Percentiles rank a stretch among this genome's conserved stretches.
phyloP scores from a whole-genome alignment of 1,140 invertebrate species.

The Nebria ingens region DNA sequence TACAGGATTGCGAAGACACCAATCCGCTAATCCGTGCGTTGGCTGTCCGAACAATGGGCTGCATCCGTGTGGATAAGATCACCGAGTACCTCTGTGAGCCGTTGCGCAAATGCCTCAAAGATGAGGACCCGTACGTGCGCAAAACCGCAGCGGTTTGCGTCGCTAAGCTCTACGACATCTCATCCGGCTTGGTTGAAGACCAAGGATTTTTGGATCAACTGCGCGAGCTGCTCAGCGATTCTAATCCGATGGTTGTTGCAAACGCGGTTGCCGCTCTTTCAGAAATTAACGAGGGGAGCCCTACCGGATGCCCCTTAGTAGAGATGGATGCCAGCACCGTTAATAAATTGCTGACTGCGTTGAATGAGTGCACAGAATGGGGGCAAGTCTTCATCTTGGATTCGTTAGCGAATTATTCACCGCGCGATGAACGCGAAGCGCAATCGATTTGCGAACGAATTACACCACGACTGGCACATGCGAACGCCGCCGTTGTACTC shows the following conservation, averaged over 20 bases:
- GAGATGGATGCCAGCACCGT: slow-evolving; percentile 97
- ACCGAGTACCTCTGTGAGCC: slow-evolving; percentile 99
- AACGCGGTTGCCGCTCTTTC: slow-evolving; percentile 98
- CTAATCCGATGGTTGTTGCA: slow-evolving; percentile 99
- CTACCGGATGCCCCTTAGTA: slow-evolving; percentile 83
- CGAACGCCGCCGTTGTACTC: slow-evolving; percentile 98
- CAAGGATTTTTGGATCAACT: slow-evolving; percentile 97
- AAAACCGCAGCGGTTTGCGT: slow-evolving; percentile 99
- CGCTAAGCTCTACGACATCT: slow-evolving; percentile 98
- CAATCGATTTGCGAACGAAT: slow-evolving; percentile 99
- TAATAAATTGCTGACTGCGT: slow-evolving; percentile 94
- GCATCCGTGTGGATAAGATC: slow-evolving; percentile 99
- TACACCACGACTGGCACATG: slow-evolving; percentile 94
- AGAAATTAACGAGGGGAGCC: slow-evolving; percentile 96
- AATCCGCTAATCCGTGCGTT: slow-evolving; percentile 97
- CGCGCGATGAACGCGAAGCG: slow-evolving; percentile 95
- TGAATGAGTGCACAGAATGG: slow-evolving; percentile 99
- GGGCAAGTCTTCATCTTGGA: slow-evolving; percentile 99
- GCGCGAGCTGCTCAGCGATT: slow-evolving; percentile 94
- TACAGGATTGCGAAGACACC: slow-evolving; percentile 97
- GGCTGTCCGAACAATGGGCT: slow-evolving; percentile 99
- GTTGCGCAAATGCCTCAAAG: slow-evolving; percentile 93
- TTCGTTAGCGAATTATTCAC: slow-evolving; percentile 89
- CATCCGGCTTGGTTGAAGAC: slow-evolving; percentile 92
- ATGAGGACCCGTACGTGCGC: slow-evolving; percentile 98